phyloP scores from a whole-genome alignment of 2,113 vertebrate genomes.

The Gadus chalcogrammus region DNA sequence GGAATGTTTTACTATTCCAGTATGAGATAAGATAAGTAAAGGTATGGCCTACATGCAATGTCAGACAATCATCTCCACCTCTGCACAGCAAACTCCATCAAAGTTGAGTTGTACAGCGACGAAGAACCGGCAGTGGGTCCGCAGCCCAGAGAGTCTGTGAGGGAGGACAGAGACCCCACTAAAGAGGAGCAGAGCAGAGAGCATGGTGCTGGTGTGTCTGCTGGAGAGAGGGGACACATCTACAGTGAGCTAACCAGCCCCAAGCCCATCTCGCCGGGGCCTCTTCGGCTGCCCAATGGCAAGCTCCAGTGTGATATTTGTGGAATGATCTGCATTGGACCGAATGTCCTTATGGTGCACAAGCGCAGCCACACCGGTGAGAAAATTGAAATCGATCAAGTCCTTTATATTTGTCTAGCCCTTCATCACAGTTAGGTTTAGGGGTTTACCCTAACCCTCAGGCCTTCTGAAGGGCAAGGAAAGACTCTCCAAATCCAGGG shows the following conservation, averaged over 20 bases:
- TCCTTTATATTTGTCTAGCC: background rate
- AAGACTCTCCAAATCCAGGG: no score
- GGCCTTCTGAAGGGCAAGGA: no score
- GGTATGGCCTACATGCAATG: background rate
- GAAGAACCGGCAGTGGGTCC: slow-evolving; percentile 81
- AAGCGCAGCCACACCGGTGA: slow-evolving; percentile 97
- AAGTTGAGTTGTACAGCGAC: slow-evolving; percentile 93
- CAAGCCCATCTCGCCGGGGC: slow-evolving; percentile 82
- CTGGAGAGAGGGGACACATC: slow-evolving; percentile 70
- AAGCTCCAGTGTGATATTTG: slow-evolving; percentile 95
- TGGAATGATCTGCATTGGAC: slow-evolving; percentile 95
- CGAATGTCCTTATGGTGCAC: slow-evolving; percentile 97
- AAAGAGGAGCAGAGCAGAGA: slow-evolving; percentile 68
- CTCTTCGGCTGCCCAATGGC: slow-evolving; percentile 89
- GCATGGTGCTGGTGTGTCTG: slow-evolving; percentile 41
- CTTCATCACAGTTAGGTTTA: background rate
- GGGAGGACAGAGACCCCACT: slow-evolving; percentile 35
- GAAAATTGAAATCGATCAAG: slow-evolving; percentile 19
- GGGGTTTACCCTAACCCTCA: no score
- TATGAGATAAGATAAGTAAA: no score
- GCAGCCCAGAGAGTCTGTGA: slow-evolving; percentile 69
- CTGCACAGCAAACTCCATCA: slow-evolving; percentile 87
- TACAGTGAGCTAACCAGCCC: slow-evolving; percentile 80
- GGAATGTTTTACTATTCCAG: no score
- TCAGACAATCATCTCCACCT: background rate